Percentiles rank a stretch among this genome's conserved stretches.
Evolutionary conservation across 1,140 invertebrate genomes (phyloP).

Genomic region (Trachelipus rathkii): DNA sequence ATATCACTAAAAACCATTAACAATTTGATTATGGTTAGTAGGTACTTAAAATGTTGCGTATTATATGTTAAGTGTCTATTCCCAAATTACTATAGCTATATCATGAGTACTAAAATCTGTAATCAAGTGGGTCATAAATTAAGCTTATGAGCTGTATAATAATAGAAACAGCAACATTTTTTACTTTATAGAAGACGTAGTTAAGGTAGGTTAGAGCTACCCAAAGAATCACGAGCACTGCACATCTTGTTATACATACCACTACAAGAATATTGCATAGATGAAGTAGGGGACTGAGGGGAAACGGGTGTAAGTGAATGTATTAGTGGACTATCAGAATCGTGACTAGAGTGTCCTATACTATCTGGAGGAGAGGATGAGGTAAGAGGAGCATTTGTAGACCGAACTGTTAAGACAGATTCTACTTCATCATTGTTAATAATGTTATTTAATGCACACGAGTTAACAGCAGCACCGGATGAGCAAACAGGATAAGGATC

Average conservation of each 20-base stretch:
- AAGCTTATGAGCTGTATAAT: no score
- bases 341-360: conserved; percentile 59
- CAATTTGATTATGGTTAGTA: no score
- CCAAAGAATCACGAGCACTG: conserved; percentile 39
- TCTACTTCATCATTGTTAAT: conserved; percentile 29
- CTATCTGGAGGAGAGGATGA: conserved; percentile 54
- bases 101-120: no score
- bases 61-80: no score
- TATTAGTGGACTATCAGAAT: conserved; percentile 59
- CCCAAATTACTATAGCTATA: no score
- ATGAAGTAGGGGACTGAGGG: conserved; percentile 77
- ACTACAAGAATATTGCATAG: conserved; percentile 48
- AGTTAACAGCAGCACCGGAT: not conserved
- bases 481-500: conserved; percentile 46
- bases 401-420: conserved; percentile 73
- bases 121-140: no score
- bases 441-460: conserved; percentile 7
- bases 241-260: conserved; percentile 44
- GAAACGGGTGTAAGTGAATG: conserved; percentile 69
- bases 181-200: no score
- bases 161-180: no score
- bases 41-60: no score
- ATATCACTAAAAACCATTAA: no score
- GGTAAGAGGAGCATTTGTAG: conserved; percentile 72
- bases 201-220: conserved; percentile 39